phyloP scores from a whole-genome alignment of 2,797 vertebrate species.

The Fratercula arctica region DNA sequence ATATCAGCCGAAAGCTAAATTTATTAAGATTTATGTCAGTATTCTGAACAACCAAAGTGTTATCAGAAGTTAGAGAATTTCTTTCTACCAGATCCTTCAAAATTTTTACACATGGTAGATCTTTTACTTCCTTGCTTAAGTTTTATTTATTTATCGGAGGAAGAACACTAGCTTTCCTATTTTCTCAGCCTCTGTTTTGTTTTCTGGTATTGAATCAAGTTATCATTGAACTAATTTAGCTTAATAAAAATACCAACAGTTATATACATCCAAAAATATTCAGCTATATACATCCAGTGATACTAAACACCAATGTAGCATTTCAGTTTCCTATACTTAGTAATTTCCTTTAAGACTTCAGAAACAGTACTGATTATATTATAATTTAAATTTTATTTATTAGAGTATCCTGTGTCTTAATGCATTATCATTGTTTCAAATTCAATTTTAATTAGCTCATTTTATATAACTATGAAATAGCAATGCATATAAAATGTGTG shows the following conservation, averaged over 20 bases:
- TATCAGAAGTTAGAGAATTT: neutral
- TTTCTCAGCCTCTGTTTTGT: neutral
- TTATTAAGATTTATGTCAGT: neutral
- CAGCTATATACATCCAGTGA: neutral
- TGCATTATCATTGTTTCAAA: neutral
- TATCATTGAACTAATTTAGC: neutral
- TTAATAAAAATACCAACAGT: neutral
- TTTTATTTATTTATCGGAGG: neutral
- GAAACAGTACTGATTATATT: neutral
- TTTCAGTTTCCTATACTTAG: neutral
- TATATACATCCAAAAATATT: neutral
- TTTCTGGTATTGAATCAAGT: neutral
- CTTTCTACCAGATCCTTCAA: neutral
- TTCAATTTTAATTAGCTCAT: neutral
- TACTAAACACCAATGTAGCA: neutral
- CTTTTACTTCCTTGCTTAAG: neutral
- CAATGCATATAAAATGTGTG: neutral
- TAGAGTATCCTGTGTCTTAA: neutral
- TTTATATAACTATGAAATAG: neutral
- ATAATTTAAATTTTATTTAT: neutral
- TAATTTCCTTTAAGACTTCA: neutral
- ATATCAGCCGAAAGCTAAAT: neutral
- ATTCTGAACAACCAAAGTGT: neutral
- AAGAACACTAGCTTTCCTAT: neutral
- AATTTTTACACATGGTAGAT: neutral